phyloP scores from a whole-genome alignment of 2,888 invertebrate genomes.

The Drosophila quinaria region DNA sequence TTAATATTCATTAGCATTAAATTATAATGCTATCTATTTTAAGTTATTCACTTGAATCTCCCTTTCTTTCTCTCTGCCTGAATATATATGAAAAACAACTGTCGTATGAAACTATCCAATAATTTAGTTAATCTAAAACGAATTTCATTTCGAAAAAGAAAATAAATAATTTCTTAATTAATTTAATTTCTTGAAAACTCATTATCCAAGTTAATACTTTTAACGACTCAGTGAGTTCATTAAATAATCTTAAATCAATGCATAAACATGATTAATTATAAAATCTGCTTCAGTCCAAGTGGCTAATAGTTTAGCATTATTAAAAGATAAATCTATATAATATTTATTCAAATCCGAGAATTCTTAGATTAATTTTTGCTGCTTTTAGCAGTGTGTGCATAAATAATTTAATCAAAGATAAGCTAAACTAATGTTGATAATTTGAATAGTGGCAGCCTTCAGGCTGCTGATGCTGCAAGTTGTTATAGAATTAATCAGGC shows the following conservation, averaged over 20 bases:
- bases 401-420: slow-evolving; percentile 41
- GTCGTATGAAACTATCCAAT: no score
- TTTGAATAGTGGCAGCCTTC: slow-evolving; percentile 38
- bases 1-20: neutral
- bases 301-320: neutral
- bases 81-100: no score
- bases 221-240: slow-evolving; percentile 3
- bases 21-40: neutral
- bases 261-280: slow-evolving; percentile 13
- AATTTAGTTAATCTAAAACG: no score
- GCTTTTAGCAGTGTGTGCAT: slow-evolving; percentile 12
- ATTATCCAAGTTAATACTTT: neutral
- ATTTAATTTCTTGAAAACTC: neutral
- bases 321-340: neutral
- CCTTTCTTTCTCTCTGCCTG: no score
- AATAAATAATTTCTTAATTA: no score
- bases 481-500: slow-evolving; percentile 47
- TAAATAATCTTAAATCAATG: slow-evolving; percentile 13
- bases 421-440: slow-evolving; percentile 41
- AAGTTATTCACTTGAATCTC: neutral
- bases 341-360: neutral
- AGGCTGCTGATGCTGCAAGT: slow-evolving; percentile 26
- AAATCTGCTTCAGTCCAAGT: neutral
- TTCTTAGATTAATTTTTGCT: slow-evolving; percentile 1
- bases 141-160: no score